Evolutionary conservation across 2,113 vertebrate genomes (phyloP).

Genomic region (Sialia sialis): DNA sequence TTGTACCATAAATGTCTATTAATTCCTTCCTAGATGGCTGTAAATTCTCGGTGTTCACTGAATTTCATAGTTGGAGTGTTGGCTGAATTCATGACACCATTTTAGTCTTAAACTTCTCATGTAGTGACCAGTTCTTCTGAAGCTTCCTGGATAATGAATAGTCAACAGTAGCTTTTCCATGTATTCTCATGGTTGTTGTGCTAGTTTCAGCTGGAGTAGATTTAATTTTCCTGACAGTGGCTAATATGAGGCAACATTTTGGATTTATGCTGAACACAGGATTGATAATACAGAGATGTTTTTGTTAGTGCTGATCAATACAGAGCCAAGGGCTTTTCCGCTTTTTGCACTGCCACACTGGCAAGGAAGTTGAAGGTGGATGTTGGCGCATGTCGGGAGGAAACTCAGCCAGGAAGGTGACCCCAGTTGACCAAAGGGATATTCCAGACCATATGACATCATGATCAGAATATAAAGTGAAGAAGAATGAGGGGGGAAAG

Average conservation of each 20-base stretch:
- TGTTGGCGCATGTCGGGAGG: rapidly evolving
- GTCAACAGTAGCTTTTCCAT: neutral
- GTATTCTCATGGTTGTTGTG: neutral
- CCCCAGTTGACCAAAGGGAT: neutral
- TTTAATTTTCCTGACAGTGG: neutral
- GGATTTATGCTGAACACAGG: neutral
- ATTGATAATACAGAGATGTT: neutral
- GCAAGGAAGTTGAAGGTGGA: neutral
- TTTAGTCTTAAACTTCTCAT: neutral
- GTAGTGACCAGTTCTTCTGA: neutral
- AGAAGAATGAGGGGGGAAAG: neutral
- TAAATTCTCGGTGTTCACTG: neutral
- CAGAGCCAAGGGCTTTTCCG: neutral
- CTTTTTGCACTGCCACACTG: neutral
- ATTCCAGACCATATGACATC: neutral
- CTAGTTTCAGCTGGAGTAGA: neutral
- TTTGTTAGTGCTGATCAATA: neutral
- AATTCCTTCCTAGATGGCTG: neutral
- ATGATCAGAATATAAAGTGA: neutral
- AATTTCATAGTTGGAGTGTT: neutral
- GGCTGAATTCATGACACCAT: neutral
- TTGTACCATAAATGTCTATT: neutral
- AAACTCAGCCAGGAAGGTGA: neutral
- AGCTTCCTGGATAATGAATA: neutral
- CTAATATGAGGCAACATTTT: neutral